These are phyloP conservation scores for Calidris pugnax DNA, from an alignment of 2,113 vertebrate genomes.

Conservation along the genomic window DNA sequence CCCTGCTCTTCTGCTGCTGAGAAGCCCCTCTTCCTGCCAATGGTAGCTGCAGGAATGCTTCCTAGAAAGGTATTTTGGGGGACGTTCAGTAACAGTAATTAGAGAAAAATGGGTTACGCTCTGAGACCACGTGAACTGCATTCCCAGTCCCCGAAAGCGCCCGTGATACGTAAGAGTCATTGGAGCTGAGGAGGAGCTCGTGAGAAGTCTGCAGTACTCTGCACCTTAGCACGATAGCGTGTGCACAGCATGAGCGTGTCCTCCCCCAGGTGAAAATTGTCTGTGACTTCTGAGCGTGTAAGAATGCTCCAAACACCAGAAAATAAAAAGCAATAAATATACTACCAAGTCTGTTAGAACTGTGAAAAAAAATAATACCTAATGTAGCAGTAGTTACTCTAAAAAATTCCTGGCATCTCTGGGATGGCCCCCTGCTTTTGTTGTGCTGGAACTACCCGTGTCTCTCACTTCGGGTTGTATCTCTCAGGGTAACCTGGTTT, in stretches of 20 bases:
- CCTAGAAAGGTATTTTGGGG: neutral
- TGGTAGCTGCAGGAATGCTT: neutral
- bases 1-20: neutral
- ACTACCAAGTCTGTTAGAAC: neutral
- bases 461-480: neutral
- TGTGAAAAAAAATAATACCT: neutral
- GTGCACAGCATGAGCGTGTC: neutral
- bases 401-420: neutral
- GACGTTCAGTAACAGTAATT: neutral
- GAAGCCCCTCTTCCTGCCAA: neutral
- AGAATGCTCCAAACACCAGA: neutral
- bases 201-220: neutral
- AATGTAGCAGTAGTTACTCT: neutral
- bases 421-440: neutral
- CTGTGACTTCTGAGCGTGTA: neutral
- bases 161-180: fast-evolving
- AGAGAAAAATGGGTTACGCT: neutral
- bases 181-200: neutral
- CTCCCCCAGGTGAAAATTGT: neutral
- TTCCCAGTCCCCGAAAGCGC: neutral
- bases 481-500: neutral
- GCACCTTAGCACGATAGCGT: neutral
- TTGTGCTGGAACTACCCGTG: neutral
- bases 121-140: neutral
- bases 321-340: neutral